Conservation (phyloP, 1,140 invertebrate species). For the Hyles vespertilio region DNA sequence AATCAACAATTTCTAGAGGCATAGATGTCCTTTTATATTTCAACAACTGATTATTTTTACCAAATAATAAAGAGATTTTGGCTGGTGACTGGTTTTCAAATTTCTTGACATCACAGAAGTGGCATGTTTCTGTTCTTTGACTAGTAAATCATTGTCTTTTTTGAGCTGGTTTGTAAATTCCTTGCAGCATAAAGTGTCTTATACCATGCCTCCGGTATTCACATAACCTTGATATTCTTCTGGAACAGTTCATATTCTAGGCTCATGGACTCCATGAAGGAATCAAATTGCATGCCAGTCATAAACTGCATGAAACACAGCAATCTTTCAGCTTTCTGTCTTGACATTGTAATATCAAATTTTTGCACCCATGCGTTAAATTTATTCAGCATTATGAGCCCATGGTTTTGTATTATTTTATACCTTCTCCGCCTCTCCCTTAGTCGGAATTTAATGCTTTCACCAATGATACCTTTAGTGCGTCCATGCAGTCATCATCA, state of each 20-base stretch:
- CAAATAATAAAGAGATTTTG: slow-evolving; percentile 23
- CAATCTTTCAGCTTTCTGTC: slow-evolving; percentile 79
- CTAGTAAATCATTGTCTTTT: slow-evolving; percentile 77
- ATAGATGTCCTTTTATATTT: slow-evolving; percentile 50
- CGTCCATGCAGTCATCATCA: slow-evolving; percentile 74
- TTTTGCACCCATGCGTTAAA: slow-evolving; percentile 78
- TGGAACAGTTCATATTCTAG: slow-evolving; percentile 82
- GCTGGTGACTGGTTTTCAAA: slow-evolving; percentile 52
- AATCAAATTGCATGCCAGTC: slow-evolving; percentile 84
- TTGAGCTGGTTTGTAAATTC: slow-evolving; percentile 82
- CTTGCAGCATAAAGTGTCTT: slow-evolving; percentile 79
- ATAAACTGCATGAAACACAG: slow-evolving; percentile 85
- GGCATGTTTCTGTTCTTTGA: slow-evolving; percentile 74
- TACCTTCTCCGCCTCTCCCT: slow-evolving; percentile 83
- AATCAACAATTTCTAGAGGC: slow-evolving; percentile 84
- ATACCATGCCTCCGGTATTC: slow-evolving; percentile 85
- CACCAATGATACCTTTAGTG: slow-evolving; percentile 82
- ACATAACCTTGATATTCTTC: slow-evolving; percentile 79
- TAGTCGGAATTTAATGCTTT: slow-evolving; percentile 83
- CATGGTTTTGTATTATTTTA: slow-evolving; percentile 85
- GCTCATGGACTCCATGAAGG: slow-evolving; percentile 85
- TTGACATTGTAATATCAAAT: slow-evolving; percentile 81
- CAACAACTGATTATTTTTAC: slow-evolving; percentile 21
- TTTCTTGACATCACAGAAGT: slow-evolving; percentile 55
- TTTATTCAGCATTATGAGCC: slow-evolving; percentile 85